These are phyloP conservation scores for Ricordea florida DNA, from an alignment of 92 coral and sea anemone genomes.

Conservation along the genomic window DNA sequence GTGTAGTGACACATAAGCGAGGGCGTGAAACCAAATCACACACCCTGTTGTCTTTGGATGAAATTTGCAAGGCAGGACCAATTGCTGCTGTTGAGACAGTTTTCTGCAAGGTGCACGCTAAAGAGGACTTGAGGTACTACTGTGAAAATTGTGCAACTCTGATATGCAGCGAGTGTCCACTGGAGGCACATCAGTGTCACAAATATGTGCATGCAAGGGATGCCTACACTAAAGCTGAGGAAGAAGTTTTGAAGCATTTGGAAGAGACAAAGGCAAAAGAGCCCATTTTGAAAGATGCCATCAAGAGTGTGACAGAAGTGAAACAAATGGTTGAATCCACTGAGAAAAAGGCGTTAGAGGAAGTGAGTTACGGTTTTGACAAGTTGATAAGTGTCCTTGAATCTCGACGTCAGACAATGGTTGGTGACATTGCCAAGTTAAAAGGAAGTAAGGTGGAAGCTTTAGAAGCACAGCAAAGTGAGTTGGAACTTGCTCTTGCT, in stretches of 20 bases:
- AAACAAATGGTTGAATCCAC: background rate
- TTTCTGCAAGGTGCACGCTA: too few relatives aligned
- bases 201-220: conserved; percentile 40
- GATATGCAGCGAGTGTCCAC: too few relatives aligned
- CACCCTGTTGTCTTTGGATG: too few relatives aligned
- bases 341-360: background rate
- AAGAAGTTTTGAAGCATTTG: conserved; percentile 14
- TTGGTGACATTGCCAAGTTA: background rate
- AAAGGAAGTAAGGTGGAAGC: background rate
- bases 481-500: conserved; percentile 9
- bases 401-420: background rate
- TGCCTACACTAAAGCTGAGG: conserved; percentile 17
- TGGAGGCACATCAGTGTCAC: conserved; percentile 11
- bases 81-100: too few relatives aligned
- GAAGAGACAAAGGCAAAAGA: conserved; percentile 4
- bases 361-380: conserved; percentile 7
- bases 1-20: too few relatives aligned
- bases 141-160: too few relatives aligned
- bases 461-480: conserved; percentile 31
- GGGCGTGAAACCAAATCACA: too few relatives aligned
- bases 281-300: background rate
- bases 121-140: too few relatives aligned
- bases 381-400: background rate
- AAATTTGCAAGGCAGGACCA: too few relatives aligned
- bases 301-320: background rate